Evolutionary conservation across 2,888 invertebrate genomes (phyloP).

Genomic region (Griposia aprilina): DNA sequence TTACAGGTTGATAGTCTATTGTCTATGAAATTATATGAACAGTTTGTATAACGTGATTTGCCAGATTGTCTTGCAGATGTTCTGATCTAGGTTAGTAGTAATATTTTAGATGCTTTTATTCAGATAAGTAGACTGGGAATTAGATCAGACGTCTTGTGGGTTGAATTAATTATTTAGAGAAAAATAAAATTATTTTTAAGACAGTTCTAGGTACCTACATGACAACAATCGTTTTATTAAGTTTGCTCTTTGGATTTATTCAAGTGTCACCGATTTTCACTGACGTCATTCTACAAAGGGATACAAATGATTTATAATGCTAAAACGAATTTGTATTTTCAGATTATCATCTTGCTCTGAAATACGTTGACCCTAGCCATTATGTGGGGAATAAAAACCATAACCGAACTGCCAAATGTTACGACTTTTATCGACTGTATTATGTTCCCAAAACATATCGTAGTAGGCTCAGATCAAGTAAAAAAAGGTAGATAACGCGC

Average conservation of each 20-base stretch:
- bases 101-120: not conserved
- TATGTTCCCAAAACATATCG: constrained; percentile 22
- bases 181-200: not conserved
- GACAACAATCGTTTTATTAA: not conserved
- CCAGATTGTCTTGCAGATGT: not conserved
- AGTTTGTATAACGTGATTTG: not conserved
- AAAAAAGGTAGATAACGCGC: too few species aligned
- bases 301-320: constrained; percentile 27
- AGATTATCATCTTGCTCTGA: constrained; percentile 14
- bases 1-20: constrained; percentile 34
- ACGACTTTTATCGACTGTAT: constrained; percentile 29
- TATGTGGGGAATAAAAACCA: constrained; percentile 11
- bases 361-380: constrained; percentile 19
- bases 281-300: constrained; percentile 12
- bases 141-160: not conserved
- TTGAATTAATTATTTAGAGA: not conserved
- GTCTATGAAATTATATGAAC: constrained; percentile 6
- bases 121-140: not conserved
- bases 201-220: not conserved
- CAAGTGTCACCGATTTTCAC: not conserved
- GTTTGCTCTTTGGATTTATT: not conserved
- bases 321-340: constrained; percentile 18
- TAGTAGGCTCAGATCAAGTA: too few species aligned
- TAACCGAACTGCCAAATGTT: constrained; percentile 23
- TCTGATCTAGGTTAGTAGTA: not conserved